phyloP scores from a whole-genome alignment of 2,888 invertebrate genomes.

The Caenorhabditis virilis region DNA sequence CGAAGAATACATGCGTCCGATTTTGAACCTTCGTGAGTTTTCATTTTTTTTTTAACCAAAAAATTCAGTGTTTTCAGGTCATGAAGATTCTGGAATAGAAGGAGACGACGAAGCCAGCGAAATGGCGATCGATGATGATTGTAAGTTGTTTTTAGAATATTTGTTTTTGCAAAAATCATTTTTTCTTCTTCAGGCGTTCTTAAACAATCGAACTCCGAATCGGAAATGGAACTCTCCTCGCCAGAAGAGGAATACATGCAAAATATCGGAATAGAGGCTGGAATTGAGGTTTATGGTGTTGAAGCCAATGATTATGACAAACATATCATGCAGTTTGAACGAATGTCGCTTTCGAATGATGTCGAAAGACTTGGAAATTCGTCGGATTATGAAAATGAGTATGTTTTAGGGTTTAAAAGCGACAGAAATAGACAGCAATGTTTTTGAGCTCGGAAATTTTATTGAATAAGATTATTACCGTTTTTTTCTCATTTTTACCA shows the following conservation, averaged over 20 bases:
- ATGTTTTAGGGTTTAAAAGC: no score
- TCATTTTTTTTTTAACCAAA: no score
- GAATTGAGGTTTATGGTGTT: background rate
- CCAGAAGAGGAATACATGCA: background rate
- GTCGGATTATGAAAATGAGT: conserved; percentile 1
- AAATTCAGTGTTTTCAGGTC: no score
- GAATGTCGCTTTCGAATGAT: background rate
- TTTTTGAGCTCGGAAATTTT: background rate
- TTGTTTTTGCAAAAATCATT: no score
- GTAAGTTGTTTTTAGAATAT: no score
- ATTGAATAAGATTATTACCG: no score
- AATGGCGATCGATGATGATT: background rate
- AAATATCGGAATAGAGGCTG: background rate
- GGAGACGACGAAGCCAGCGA: conserved; percentile 2
- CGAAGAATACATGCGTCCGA: no score
- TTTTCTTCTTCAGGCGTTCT: no score
- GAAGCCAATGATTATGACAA: background rate
- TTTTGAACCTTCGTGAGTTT: no score
- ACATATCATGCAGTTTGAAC: background rate
- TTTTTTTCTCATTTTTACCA: no score
- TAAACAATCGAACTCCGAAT: no score
- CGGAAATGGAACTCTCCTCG: no score
- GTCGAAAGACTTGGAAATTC: background rate
- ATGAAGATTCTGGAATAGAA: conserved; percentile 1
- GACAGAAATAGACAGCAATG: background rate